Evolutionary conservation across 1,140 invertebrate genomes (phyloP), one percentile per base, ranked within the genome.

Genomic region (Drosophila subobscura): DNA sequence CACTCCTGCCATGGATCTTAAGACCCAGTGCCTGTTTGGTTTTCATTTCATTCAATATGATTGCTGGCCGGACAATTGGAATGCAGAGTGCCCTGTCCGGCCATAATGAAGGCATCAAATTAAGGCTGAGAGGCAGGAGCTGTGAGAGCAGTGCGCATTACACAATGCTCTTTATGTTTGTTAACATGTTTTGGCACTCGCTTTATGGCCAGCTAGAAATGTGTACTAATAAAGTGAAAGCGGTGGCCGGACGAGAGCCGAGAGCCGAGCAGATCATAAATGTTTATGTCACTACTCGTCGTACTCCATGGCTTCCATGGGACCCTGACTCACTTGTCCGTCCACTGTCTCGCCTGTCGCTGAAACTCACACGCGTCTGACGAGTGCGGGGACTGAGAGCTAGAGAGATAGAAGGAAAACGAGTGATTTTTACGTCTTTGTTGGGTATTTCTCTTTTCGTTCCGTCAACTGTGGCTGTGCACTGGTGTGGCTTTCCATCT

Each of bases 221-320:
- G 64, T 67, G 72, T 27, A 55, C 72, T 59, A 76, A 67, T 70
- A 77, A 65, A 74, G 51, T 70, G 66, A 68, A 65, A 66, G 63
- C 65, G 46, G 63, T 68, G 50, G 63, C 65, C 50, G 23, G 12
- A 52, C 46, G 49, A 68, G 41, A 68, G 60, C 73, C 47, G 57
- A 58, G 53, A 50, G 71, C 8, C 55, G 55, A 47, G 41, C 73
- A 65, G 79, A 77, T 81, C 65, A 63, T 83, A 79, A 83, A 83
- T 84, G 71, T 83, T 83, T 72, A 83, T 84, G 71, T 52, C 51
- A 49, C 68, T 46, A 51, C 66, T 79, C 33, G 33, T 37, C 33
- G 33, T 12, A 37, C 10, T 37, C 10, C 33, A 37, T 37, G 33
- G 33, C 4, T 12, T 37, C 67, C 72, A 67, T 74, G 50, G 58